Evolutionary conservation across 2,888 invertebrate species (phyloP).

Genomic region (Hirtodrosophila histrioides): DNA sequence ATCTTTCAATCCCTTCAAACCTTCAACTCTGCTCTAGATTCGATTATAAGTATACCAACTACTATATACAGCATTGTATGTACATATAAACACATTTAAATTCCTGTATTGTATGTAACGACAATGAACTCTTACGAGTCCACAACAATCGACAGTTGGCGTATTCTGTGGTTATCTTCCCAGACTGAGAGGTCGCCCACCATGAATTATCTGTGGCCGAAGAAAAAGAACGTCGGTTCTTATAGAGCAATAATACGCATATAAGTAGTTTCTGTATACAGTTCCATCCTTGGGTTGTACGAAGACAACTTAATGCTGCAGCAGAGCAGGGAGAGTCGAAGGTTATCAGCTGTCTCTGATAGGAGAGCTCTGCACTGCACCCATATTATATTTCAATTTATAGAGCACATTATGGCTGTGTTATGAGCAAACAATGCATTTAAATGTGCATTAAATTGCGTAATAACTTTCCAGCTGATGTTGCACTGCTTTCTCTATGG

Average conservation of each 20-base stretch:
- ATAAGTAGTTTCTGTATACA: background rate
- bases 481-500: background rate
- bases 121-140: slow-evolving; percentile 37
- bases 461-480: slow-evolving; percentile 55
- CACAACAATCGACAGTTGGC: slow-evolving; percentile 18
- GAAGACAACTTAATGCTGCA: slow-evolving; percentile 11
- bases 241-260: slow-evolving; percentile 10
- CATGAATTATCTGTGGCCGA: slow-evolving; percentile 28
- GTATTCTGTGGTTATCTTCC: slow-evolving; percentile 31
- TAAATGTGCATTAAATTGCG: slow-evolving; percentile 73
- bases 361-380: slow-evolving; percentile 9
- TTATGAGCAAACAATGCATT: slow-evolving; percentile 26
- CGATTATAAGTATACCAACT: too few species aligned
- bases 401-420: slow-evolving; percentile 25
- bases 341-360: slow-evolving; percentile 44
- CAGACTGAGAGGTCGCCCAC: slow-evolving; percentile 32
- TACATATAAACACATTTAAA: background rate
- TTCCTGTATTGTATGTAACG: slow-evolving; percentile 4
- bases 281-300: slow-evolving; percentile 10
- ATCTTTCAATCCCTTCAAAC: too few species aligned
- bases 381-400: slow-evolving; percentile 48
- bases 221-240: background rate
- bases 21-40: too few species aligned
- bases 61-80: too few species aligned
- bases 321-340: slow-evolving; percentile 10